Evolutionary conservation across 2,888 invertebrate species (phyloP).

Genomic region (Megalurothrips usitatus): DNA sequence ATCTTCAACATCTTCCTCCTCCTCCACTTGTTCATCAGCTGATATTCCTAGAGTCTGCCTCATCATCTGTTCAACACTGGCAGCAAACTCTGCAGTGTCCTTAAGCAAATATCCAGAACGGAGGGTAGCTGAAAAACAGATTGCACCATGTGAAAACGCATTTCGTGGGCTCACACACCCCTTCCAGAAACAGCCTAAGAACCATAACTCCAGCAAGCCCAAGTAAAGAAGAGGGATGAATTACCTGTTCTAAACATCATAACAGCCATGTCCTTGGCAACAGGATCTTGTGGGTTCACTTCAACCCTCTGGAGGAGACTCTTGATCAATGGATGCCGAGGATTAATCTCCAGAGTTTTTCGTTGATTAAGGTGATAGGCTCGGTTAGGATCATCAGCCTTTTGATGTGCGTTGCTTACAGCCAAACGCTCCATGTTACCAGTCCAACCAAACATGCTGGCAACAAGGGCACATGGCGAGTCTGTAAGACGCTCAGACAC

Average conservation of each 20-base stretch:
- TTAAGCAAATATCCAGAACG: constrained; percentile 89
- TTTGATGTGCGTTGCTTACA: constrained; percentile 93
- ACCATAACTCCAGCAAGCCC: neutral
- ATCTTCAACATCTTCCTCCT: constrained; percentile 19
- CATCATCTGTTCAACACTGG: constrained; percentile 87
- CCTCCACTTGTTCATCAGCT: constrained; percentile 55
- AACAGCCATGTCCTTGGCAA: constrained; percentile 75
- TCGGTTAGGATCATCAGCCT: constrained; percentile 85
- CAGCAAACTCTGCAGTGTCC: constrained; percentile 84
- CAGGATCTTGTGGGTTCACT: constrained; percentile 69
- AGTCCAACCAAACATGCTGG: constrained; percentile 96
- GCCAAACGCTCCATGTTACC: constrained; percentile 99
- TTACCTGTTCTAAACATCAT: constrained; percentile 78
- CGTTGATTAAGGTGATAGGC: constrained; percentile 86
- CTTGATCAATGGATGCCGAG: constrained; percentile 90
- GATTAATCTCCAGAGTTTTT: constrained; percentile 96
- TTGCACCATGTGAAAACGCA: neutral
- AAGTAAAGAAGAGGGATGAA: constrained; percentile 22
- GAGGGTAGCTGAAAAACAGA: constrained; percentile 64
- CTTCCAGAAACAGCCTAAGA: no score
- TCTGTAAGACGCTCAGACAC: constrained; percentile 83
- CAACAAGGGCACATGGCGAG: constrained; percentile 94
- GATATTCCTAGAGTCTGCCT: constrained; percentile 71
- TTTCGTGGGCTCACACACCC: no score
- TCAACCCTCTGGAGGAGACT: constrained; percentile 81